Evolutionary conservation across 2,797 vertebrate species (phyloP).

Genomic region (Sus cebifrons): DNA sequence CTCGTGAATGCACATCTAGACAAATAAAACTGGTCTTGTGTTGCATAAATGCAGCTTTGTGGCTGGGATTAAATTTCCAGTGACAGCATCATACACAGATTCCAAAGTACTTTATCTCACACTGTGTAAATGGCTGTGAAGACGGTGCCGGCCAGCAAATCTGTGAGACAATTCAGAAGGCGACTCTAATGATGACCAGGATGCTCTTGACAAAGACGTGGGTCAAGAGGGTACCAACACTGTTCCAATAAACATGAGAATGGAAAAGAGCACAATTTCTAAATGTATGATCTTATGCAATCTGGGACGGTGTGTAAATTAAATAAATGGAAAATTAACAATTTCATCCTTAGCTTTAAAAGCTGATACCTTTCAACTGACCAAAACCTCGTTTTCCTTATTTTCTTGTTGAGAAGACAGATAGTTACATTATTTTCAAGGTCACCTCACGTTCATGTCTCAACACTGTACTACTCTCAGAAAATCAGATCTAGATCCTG

Average conservation of each 20-base stretch:
- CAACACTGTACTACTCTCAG: not conserved
- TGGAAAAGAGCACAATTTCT: not conserved
- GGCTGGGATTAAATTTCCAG: not conserved
- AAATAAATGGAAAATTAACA: not conserved
- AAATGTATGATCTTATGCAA: not conserved
- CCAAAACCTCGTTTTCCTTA: not conserved
- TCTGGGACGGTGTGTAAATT: not conserved
- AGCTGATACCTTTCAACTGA: not conserved
- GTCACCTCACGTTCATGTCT: not conserved
- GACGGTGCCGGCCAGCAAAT: not conserved
- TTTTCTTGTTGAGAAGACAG: not conserved
- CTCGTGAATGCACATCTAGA: not conserved
- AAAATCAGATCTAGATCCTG: not conserved
- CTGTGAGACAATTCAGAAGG: not conserved
- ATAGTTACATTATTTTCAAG: not conserved
- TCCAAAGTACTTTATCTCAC: not conserved
- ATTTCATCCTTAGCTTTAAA: constrained; percentile 2
- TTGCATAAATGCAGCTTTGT: not conserved
- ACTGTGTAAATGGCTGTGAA: not conserved
- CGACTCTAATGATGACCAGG: not conserved
- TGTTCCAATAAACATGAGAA: not conserved
- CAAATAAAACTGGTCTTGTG: not conserved
- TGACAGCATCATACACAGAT: not conserved
- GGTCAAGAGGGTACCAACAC: not conserved
- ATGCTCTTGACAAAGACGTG: not conserved